Evolutionary conservation across 2,797 vertebrate species (phyloP), one percentile per base, ranked within the genome.

Genomic region (Danio choprae): DNA sequence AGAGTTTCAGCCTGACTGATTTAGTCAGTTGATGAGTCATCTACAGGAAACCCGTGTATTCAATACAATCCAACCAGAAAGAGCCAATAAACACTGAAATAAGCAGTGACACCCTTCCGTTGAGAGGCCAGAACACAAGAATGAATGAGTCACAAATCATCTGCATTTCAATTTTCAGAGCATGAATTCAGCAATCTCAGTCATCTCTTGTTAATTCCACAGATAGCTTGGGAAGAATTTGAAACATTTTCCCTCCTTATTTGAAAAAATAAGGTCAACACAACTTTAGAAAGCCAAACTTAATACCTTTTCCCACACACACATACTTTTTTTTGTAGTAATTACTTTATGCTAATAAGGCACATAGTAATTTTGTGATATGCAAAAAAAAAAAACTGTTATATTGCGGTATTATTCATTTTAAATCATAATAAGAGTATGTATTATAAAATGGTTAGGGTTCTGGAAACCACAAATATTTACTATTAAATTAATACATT

Each of bases 51-150:
- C 85, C 87, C 86, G 87, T 74, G 84, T 84, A 89, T 93, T 93
- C 83, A 86, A 88, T 90, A 91, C 89, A 91, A 91, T 91, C 90
- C 89, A 87, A 91, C 89, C 78, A 89, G 87, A 91, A 88, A 87
- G 76, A 85, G 84, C 80, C 64, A 71, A 77, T 81, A 74, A 90
- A 88, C 89, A 90, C 86, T 83, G 84, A 86, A 88, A 91, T 90
- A 87, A 79, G 62, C 81, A 38, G 62, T 78, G 87, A 75, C 86
- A 79, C 80, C 85, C 85, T 87, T 89, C 84, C 81, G 85, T 83
- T 12, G 80, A 11, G 65, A 75, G 36, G 85, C 84, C 87, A 88
- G 87, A 89, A 81, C 86, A 48, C 64, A 38, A 63, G 64, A 76
- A 48, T 44, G 51, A 72, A 50, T 83, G 77, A 83, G 77, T 82